Base-by-base conservation (phyloP, 2,797 vertebrate genomes). In the Triplophysa bombifrons region DNA sequence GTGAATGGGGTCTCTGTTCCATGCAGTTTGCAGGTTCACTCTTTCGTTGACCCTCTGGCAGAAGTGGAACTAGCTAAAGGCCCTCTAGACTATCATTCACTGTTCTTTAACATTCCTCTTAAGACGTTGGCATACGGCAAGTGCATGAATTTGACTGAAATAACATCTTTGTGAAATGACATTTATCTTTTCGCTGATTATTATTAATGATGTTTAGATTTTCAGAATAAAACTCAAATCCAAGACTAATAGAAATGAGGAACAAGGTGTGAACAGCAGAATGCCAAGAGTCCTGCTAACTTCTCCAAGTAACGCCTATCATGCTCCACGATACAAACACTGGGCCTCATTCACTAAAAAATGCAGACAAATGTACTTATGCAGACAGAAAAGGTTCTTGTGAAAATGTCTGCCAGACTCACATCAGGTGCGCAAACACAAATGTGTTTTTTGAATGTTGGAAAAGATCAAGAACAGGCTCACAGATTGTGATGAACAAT, bases 1-100 rank as follows among this genome's bases (percentile, higher is more conserved):
- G n/a, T 84, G 77, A 85, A 83, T 83, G 65, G 80, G 34, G 74
- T 14, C 79, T 76, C 74, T 85, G 81, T 83, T 81, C 78, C 30
- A 20, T 71, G 50, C 44, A 69, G 70, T 60, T 58, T 38, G 74
- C 64, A 80, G 30, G 34, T 80, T 74, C 70, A 71, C 53, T 82
- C 64, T 72, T 76, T 76, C n/a, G 30, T 68, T 83, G 38, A 16
- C 65, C 69, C 64, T 30, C 30, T 71, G 66, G 44, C 72, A 71
- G 34, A 14, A 48, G 34, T 58, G 48, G 68, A 73, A 64, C 66
- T 78, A 56, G 67, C 46, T 46, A 44, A 69, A 46, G 74, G 53
- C 51, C 17, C 46, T 22, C 3, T 14, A 74, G 48, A 71, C 41
- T n/a, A 53, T 70, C 30, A 60, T 70, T 60, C 13, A 44, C 65